Conservation (phyloP, 2,797 vertebrate species). For the Margarornis squamiger region DNA sequence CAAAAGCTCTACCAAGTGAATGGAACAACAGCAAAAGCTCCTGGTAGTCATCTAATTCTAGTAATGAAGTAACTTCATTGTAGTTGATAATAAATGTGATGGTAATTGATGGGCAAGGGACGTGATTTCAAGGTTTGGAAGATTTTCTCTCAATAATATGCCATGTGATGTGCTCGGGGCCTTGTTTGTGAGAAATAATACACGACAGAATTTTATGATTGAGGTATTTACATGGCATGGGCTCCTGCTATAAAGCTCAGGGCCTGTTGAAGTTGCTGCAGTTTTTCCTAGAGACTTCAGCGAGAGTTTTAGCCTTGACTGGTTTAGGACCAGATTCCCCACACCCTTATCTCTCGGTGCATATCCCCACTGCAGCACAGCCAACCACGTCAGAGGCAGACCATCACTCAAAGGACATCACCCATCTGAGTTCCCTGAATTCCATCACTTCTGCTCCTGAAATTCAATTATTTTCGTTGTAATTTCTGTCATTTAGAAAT, state of each 20-base stretch:
- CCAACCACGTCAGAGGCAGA: not conserved
- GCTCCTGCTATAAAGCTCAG: not conserved
- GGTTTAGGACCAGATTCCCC: not conserved
- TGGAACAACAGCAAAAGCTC: not conserved
- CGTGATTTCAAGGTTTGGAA: not conserved
- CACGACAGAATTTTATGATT: not conserved
- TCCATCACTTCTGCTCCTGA: not conserved
- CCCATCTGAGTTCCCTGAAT: not conserved
- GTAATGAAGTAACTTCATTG: not conserved
- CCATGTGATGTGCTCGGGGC: not conserved
- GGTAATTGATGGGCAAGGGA: not conserved
- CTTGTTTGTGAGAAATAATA: slow-evolving; percentile 21
- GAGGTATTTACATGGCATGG: not conserved
- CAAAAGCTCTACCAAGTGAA: not conserved
- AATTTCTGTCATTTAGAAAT: not conserved
- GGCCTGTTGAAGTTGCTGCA: not conserved
- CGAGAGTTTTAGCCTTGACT: not conserved
- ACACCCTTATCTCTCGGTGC: not conserved
- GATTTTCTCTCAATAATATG: not conserved
- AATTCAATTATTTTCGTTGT: not conserved
- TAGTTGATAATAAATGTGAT: not conserved
- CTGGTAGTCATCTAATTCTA: not conserved
- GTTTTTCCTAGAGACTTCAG: not conserved
- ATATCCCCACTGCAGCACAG: not conserved
- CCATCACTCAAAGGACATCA: not conserved